Conservation (phyloP, 1,140 invertebrate species). For the Zaprionus kolodkinae region DNA sequence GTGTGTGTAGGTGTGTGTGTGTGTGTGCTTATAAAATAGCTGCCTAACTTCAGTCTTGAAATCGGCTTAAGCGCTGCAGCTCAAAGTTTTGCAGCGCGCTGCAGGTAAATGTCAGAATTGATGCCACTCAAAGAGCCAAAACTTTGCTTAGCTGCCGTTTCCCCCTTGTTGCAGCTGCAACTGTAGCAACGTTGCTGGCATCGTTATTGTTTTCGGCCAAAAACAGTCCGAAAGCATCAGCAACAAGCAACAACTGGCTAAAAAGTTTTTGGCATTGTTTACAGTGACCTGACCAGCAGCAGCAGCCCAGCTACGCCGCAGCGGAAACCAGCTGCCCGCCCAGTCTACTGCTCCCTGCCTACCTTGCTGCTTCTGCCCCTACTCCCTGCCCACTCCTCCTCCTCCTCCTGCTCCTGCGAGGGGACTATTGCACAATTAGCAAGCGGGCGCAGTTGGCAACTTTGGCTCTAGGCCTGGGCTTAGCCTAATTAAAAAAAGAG, state of each 20-base stretch:
- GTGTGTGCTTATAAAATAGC: slow-evolving; percentile 27
- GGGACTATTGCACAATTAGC: slow-evolving; percentile 42
- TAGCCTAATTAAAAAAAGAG: slow-evolving; percentile 80
- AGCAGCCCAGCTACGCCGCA: too few species aligned
- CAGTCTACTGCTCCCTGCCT: not conserved
- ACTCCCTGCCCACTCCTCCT: not conserved
- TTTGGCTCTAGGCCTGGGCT: slow-evolving; percentile 68
- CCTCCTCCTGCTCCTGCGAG: too few species aligned
- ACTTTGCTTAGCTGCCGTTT: slow-evolving; percentile 48
- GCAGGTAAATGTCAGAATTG: slow-evolving; percentile 84
- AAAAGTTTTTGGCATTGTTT: slow-evolving; percentile 58
- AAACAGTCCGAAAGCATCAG: slow-evolving; percentile 17
- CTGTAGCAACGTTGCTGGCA: not conserved
- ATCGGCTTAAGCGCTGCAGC: slow-evolving; percentile 53
- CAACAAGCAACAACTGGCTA: slow-evolving; percentile 16
- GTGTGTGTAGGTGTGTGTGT: slow-evolving; percentile 5
- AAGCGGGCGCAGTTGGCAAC: slow-evolving; percentile 62
- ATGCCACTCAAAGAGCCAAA: slow-evolving; percentile 76
- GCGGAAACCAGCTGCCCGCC: slow-evolving; percentile 2
- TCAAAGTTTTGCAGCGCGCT: slow-evolving; percentile 58
- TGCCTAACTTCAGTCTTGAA: slow-evolving; percentile 33
- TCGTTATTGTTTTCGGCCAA: slow-evolving; percentile 16
- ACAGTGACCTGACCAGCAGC: slow-evolving; percentile 35
- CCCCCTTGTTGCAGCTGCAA: slow-evolving; percentile 24
- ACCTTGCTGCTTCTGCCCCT: not conserved